Base-by-base conservation (phyloP, 2,888 invertebrate species). In the Criorhina ranunculi region DNA sequence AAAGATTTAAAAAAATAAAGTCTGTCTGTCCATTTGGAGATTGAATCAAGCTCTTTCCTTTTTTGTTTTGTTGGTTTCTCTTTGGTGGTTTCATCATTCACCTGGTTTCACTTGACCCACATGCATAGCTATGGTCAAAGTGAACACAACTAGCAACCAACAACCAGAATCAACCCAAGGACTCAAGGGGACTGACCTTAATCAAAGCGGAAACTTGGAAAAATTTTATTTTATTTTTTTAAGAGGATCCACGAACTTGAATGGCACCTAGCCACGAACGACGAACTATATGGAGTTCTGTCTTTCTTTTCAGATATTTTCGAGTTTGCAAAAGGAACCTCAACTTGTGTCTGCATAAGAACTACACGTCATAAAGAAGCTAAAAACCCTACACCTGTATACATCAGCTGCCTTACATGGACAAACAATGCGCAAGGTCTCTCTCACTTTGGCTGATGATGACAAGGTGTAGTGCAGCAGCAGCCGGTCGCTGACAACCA, bases 351-450 rank as follows among this genome's bases (percentile, higher is more conserved):
- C 82, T 77, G 51, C 70, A 67, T 55, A 67, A 64, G 57, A 49
- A 37, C 59, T 73, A 42, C 62, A 72, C 51, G 40, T 42, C 62
- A 70, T 51, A 64, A 81, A 57, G 72, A 4, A 24, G 53, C 42
- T 9, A 12, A 19, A 29, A 19, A 29, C 15, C 24, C 24, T 42
- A 24, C 29, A 37, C 24, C 8, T 35, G 49, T 33, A 4, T 24
- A 24, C 24, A 24, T n/a, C n/a, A n/a, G n/a, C 24, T 24, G 24
- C 24, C 37, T 55, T 42, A 49, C 33, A 67, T 73, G 81, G 60
- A 69, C 79, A 67, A 69, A 79, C 83, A 78, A 83, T 62, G 78
- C 66, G 62, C 78, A 83, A 83, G 78, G 78, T 83, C 70, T 76
- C 72, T 49, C 15, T 40, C 62, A 24, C 24, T n/a, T n/a, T 24